These are phyloP conservation scores for Biston betularia DNA, from an alignment of 2,888 invertebrate genomes.

Conservation along the genomic window DNA sequence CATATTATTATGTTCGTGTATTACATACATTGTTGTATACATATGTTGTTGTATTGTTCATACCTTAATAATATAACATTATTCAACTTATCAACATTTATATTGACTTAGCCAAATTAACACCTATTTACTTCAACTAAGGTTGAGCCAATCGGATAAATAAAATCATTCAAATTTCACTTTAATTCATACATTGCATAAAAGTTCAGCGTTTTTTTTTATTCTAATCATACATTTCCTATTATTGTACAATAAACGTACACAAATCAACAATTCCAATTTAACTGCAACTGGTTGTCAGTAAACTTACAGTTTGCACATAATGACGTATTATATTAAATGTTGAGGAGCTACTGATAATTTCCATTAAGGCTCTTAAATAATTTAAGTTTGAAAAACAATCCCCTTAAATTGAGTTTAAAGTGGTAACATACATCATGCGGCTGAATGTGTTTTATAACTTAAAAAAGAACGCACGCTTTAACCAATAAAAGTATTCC, in stretches of 20 bases:
- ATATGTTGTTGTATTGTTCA: not conserved
- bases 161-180: constrained; percentile 6
- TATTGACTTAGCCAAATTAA: constrained; percentile 12
- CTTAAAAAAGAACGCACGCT: too few species aligned
- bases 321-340: constrained; percentile 41
- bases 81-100: too few species aligned
- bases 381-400: too few species aligned
- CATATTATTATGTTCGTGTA: too few species aligned
- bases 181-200: constrained; percentile 6
- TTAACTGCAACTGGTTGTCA: constrained; percentile 42
- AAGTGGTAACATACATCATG: too few species aligned
- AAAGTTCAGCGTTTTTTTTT: not conserved
- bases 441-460: too few species aligned
- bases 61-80: not conserved
- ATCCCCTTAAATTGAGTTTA: too few species aligned
- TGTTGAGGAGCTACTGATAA: constrained; percentile 9
- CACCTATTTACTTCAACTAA: not conserved
- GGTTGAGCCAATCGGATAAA: not conserved
- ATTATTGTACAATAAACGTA: constrained; percentile 3
- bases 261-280: constrained; percentile 45
- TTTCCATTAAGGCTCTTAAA: not conserved
- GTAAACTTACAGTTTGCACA: constrained; percentile 42
- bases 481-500: too few species aligned
- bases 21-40: too few species aligned
- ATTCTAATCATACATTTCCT: not conserved